Base-by-base conservation (phyloP, 2,797 vertebrate species). In the Sebastes itinus region DNA sequence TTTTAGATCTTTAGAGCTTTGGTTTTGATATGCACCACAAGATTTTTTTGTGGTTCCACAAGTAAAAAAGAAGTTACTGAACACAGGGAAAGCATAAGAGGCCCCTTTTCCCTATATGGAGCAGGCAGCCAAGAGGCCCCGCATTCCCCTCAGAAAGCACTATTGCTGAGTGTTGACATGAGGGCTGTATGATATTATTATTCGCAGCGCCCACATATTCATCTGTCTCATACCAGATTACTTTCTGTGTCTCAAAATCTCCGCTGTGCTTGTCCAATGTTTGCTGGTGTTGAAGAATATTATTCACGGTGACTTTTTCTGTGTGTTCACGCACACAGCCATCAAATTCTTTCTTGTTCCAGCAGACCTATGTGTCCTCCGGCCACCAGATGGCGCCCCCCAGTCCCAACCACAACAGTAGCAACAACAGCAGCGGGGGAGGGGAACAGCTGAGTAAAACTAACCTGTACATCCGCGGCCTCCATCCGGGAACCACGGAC, bases 391-490 rank as follows among this genome's bases (percentile, higher is more conserved):
- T 98, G 97, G 97, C 96, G 23, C 97, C 97, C 63, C 96, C 97
- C 60, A 98, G 97, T 95, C 97, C 97, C 86, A 97, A 97, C 92
- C 96, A 87, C 84, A 97, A 95, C 92, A 96, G 93, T 70, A 96
- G 95, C 84, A 96, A 92, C 80, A 96, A 95, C 89, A 95, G 94
- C 91, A 94, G 93, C 6, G 95, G 92, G 28, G 96, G 93, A 72
- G 93, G 93, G 7, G 98, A 98, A 85, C 98, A 98, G 92, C 95
- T 99, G 88, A 99, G 98, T 94, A 99, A 98, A 94, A 99, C 98
- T 14, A 99, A 98, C 87, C 94, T 98, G 71, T 99, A 98, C 81
- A 98, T 99, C 82, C 96, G 98, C 1, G 98, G 98, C 68, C 94
- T 99, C 80, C 98, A 97, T 83, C 98, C 98, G 0, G 96, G 97